Evolutionary conservation across 2,113 vertebrate species (phyloP), one percentile per base, ranked within the genome.

Genomic region (Pseudolaguvia tuberculata): DNA sequence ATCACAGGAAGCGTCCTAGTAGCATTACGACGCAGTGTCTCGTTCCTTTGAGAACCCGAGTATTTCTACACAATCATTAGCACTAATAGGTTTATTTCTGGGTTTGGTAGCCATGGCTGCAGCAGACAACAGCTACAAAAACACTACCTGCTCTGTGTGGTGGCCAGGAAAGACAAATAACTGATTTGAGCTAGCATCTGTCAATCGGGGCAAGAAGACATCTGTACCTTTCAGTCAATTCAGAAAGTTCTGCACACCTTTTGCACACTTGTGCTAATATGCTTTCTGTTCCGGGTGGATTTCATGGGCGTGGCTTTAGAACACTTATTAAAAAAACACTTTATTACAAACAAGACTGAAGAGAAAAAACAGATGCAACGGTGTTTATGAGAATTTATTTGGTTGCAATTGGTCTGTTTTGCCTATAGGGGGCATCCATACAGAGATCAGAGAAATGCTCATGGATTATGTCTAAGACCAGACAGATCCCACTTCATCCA

Each of bases 41-140:
- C 39, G 39, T 35, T 35, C 6, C 31, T 6, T 35, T 35, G 8
- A 42, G 39, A 9, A 42, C 5, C 39, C 39, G 39, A 9, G 39
- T 4, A 42, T 42, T 1, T 9, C 4, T 42, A 42, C 5, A 42
- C 39, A n/a, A n/a, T n/a, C n/a, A n/a, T n/a, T n/a, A n/a, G n/a
- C n/a, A n/a, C n/a, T n/a, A n/a, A n/a, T n/a, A n/a, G n/a, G n/a
- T 17, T 47, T 25, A 59, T 59, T 59, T 59, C 57, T 59, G 57
- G 29, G 42, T 63, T 7, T 20, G 21, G 35, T 63, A 66, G 42
- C 63, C 63, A 66, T 18, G 63, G 15, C 45, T 66, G 45, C 63
- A 48, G 14, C 23, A 23, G 23, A 27, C 42, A 2, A 66, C 48
- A 35, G 31, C 31, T 35, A 6, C 23, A 27, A 23, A 65, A 47